Base-by-base conservation (phyloP, 2,797 vertebrate species). In the Lycodopsis pacificus region DNA sequence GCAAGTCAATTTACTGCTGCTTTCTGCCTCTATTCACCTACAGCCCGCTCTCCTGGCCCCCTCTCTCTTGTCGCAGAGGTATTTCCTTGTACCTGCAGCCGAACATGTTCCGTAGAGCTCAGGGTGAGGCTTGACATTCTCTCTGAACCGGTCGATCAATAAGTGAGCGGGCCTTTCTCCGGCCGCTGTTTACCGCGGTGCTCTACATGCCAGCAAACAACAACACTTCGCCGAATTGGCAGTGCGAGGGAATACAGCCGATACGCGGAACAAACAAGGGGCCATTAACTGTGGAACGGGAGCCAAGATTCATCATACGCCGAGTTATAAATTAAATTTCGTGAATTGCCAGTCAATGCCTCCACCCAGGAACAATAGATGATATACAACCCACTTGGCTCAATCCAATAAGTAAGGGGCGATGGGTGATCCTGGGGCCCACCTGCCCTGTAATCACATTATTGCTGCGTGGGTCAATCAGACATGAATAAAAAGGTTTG, bases 351-450 rank as follows among this genome's bases (percentile, higher is more conserved):
- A 84, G 93, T 90, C 90, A 93, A 92, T 92, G 94, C 89, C 85
- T 88, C 89, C 87, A 73, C 91, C 81, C 85, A 81, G 95, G 93
- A 95, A 96, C 95, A 96, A 95, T 94, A 92, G 93, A 95, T 95
- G 95, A 96, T 95, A 93, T 96, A 96, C 94, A 92, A 82, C 90
- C 94, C 93, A 94, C 93, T 96, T 95, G 93, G 90, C 92, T 94
- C 91, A 95, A 95, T 95, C 92, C 92, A 95, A 95, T 95, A 94
- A 95, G 91, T 80, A 32, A 77, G 82, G 82, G 93, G 88, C 86
- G 76, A 92, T 90, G 93, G 93, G 90, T 81, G 80, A 95, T 93
- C 89, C 91, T 79, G 85, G 85, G 83, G 93, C 88, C 94, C 95
- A 96, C 95, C 95, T 95, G 94, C 92, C 91, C 87, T 77, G 85